These are phyloP conservation scores for Tragelaphus imberbis DNA, from an alignment of 2,113 vertebrate species.

Conservation along the genomic window DNA sequence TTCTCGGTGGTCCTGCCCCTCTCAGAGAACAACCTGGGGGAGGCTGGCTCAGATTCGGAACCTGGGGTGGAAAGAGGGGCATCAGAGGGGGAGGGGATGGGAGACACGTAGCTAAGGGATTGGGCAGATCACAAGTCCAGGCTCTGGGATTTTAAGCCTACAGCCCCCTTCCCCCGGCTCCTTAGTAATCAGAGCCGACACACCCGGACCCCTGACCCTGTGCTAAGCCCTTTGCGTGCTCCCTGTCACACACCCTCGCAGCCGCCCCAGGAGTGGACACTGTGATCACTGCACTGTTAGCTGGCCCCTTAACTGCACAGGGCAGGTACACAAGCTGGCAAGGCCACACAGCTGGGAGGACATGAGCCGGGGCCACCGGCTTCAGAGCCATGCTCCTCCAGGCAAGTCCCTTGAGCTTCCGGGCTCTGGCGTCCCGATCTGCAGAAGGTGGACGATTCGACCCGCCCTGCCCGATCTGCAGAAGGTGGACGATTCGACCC, in stretches of 20 bases:
- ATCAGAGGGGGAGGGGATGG: rapidly evolving
- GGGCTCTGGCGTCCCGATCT: neutral
- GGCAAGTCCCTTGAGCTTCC: neutral
- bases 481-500: rapidly evolving
- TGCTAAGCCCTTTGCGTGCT: rapidly evolving
- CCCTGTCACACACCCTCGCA: rapidly evolving
- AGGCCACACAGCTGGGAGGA: neutral
- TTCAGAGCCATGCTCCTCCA: neutral
- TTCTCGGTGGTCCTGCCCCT: neutral
- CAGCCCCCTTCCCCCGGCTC: neutral
- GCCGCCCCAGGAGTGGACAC: rapidly evolving
- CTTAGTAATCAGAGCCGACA: neutral
- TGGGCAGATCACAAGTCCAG: rapidly evolving
- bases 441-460: rapidly evolving
- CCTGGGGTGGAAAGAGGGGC: neutral
- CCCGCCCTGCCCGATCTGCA: neutral
- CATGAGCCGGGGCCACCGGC: neutral
- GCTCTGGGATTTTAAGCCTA: neutral
- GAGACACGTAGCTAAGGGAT: neutral
- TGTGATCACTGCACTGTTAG: rapidly evolving
- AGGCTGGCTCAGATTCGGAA: neutral
- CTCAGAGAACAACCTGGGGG: neutral
- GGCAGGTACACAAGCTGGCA: neutral
- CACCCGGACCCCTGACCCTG: rapidly evolving
- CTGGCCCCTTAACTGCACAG: neutral